Conservation (phyloP, 2,113 vertebrate genomes). For the Nerophis lumbriciformis region DNA sequence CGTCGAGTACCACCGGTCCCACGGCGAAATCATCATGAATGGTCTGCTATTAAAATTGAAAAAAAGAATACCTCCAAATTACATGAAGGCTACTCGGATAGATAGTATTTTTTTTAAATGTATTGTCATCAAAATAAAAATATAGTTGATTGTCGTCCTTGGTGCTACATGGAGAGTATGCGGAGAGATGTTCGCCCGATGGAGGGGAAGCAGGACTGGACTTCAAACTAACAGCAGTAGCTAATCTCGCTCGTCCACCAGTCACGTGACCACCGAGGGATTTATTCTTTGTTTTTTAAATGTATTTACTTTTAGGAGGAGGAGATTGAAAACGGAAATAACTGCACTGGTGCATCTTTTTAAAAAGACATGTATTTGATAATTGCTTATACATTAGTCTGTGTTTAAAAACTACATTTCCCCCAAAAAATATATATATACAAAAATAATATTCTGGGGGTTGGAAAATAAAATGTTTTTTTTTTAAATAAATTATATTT, state of each 20-base stretch:
- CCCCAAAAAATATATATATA: no score
- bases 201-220: not conserved
- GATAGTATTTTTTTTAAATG: not conserved
- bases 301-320: no score
- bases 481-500: no score
- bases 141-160: not conserved
- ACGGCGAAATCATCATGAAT: slow-evolving; percentile 79
- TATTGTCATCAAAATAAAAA: not conserved
- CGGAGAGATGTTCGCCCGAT: slow-evolving; percentile 11
- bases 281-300: not conserved
- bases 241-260: slow-evolving; percentile 59
- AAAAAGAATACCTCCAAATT: slow-evolving; percentile 22
- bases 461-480: no score
- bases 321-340: not conserved
- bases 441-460: no score
- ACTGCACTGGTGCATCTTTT: not conserved
- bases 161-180: slow-evolving; percentile 23
- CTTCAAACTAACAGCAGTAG: slow-evolving; percentile 4
- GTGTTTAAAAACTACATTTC: no score
- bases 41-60: not conserved
- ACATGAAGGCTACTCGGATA: slow-evolving; percentile 45
- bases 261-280: slow-evolving; percentile 60
- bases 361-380: no score
- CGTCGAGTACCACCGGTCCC: slow-evolving; percentile 93
- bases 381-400: no score